Evolutionary conservation across 2,113 vertebrate species (phyloP).

Genomic region (Cryptomyrus ogoouensis): DNA sequence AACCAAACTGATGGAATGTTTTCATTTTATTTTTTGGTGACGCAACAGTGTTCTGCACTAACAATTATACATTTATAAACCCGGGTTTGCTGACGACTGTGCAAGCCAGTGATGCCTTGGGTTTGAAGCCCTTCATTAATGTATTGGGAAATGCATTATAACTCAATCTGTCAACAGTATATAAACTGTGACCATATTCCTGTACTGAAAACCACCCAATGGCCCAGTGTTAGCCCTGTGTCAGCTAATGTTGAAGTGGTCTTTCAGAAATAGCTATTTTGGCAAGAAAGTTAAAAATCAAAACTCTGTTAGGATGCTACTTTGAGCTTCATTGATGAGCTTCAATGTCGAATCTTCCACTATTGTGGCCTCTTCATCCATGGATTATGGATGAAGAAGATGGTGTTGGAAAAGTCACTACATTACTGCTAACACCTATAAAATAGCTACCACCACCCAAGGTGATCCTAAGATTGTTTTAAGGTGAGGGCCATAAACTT

Average conservation of each 20-base stretch:
- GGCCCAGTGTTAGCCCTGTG: neutral
- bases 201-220: neutral
- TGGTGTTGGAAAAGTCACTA: neutral
- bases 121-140: neutral
- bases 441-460: neutral
- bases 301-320: neutral
- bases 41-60: neutral
- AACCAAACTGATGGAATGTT: neutral
- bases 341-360: neutral
- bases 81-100: neutral
- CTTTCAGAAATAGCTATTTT: neutral
- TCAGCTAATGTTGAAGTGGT: neutral
- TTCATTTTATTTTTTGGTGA: neutral
- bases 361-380: neutral
- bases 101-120: neutral
- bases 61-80: neutral
- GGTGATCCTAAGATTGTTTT: neutral
- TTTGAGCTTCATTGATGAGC: neutral
- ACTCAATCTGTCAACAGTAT: neutral
- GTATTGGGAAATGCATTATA: neutral
- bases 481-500: neutral
- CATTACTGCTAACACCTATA: neutral
- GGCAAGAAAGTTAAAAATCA: neutral
- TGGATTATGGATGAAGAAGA: neutral
- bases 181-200: neutral